Conservation (phyloP, 2,888 invertebrate genomes). For the Gasteruption jaculator region DNA sequence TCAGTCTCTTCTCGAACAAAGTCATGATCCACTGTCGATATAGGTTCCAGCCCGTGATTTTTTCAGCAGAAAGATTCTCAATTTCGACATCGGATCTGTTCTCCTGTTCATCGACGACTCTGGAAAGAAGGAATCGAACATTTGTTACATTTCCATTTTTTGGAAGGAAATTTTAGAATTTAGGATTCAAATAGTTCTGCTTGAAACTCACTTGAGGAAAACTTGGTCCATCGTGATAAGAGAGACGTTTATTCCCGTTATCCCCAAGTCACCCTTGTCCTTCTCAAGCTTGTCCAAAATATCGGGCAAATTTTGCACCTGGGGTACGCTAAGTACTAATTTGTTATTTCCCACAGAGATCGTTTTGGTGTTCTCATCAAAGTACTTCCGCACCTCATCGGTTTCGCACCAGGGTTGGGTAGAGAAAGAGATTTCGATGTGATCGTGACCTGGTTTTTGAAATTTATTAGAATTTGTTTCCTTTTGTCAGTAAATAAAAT, state of each 20-base stretch:
- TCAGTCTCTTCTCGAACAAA: constrained; percentile 3
- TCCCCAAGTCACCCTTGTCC: constrained; percentile 56
- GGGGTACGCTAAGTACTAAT: constrained; percentile 56
- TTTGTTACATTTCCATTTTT: too few relatives aligned
- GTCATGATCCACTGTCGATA: constrained; percentile 17
- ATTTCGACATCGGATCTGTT: too few relatives aligned
- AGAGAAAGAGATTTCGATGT: constrained; percentile 32
- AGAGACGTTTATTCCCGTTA: constrained; percentile 73
- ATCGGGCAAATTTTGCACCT: constrained; percentile 55
- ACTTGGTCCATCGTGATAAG: constrained; percentile 89
- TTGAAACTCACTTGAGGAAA: constrained; percentile 68
- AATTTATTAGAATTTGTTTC: neutral
- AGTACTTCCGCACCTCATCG: constrained; percentile 43
- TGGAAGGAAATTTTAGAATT: too few relatives aligned
- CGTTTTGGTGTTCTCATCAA: constrained; percentile 45
- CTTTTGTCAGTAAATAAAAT: too few relatives aligned
- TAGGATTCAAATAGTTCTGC: too few relatives aligned
- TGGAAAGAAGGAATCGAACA: too few relatives aligned
- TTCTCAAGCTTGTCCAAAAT: constrained; percentile 63
- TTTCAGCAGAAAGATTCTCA: too few relatives aligned
- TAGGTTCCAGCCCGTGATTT: constrained; percentile 10
- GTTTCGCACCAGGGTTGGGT: constrained; percentile 27
- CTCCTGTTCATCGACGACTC: too few relatives aligned
- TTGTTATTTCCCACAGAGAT: constrained; percentile 49
- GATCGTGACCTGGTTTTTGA: constrained; percentile 25